phyloP scores from a whole-genome alignment of 2,113 vertebrate genomes.

The Gymnarchus niloticus region DNA sequence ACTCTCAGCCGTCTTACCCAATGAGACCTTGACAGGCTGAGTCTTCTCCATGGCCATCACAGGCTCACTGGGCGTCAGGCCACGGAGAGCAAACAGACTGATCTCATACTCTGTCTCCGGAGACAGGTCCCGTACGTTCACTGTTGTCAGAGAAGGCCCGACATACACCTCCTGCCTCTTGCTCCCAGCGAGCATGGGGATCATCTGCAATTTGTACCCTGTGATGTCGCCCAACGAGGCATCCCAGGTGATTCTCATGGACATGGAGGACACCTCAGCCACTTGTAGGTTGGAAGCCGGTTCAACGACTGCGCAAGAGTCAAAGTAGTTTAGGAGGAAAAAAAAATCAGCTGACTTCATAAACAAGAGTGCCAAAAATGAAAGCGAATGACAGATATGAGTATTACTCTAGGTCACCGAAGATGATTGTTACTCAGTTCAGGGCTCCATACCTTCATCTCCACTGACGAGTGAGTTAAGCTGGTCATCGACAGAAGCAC shows the following conservation, averaged over 20 bases:
- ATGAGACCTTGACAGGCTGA: slow-evolving; percentile 73
- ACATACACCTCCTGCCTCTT: slow-evolving; percentile 76
- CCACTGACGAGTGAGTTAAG: slow-evolving; percentile 76
- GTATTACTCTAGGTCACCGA: not conserved
- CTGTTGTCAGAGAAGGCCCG: slow-evolving; percentile 65
- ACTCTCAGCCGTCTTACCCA: slow-evolving; percentile 69
- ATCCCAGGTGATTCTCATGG: slow-evolving; percentile 77
- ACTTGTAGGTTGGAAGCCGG: slow-evolving; percentile 78
- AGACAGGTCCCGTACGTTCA: slow-evolving; percentile 75
- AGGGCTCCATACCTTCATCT: slow-evolving; percentile 73
- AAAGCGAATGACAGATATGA: not conserved
- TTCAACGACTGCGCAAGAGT: slow-evolving; percentile 82
- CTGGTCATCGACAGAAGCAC: slow-evolving; percentile 81
- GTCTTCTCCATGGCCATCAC: slow-evolving; percentile 77
- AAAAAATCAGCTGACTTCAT: not conserved
- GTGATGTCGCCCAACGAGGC: slow-evolving; percentile 74
- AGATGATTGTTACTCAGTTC: not conserved
- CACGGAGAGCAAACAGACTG: slow-evolving; percentile 77
- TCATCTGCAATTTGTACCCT: slow-evolving; percentile 80
- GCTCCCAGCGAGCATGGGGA: slow-evolving; percentile 75
- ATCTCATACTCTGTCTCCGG: slow-evolving; percentile 87
- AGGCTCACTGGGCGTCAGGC: slow-evolving; percentile 78
- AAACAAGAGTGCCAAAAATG: not conserved
- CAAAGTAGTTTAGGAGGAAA: slow-evolving; percentile 15
- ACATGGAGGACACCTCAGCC: slow-evolving; percentile 79